phyloP scores from a whole-genome alignment of 1,140 invertebrate species.

The Nebria ingens region DNA sequence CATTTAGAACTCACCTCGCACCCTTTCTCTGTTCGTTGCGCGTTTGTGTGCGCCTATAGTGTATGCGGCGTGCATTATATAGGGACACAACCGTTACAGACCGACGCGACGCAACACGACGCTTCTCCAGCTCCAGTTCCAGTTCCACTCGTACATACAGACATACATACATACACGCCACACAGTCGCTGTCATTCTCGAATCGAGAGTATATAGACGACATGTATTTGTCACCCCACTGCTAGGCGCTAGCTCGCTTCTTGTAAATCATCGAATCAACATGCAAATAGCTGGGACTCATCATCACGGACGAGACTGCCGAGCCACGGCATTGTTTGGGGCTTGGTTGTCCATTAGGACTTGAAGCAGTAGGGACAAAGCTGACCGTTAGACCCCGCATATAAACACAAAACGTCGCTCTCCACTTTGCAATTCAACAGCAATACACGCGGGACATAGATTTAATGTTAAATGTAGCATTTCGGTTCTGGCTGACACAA shows the following conservation, averaged over 20 bases:
- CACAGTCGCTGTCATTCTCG: no score
- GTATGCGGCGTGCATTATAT: no score
- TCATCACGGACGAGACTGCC: not conserved
- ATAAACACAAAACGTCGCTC: conserved; percentile 1
- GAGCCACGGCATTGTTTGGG: not conserved
- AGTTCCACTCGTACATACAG: not conserved
- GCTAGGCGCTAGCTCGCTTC: not conserved
- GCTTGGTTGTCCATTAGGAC: not conserved
- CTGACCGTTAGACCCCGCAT: conserved; percentile 3
- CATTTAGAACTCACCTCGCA: not conserved
- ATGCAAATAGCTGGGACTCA: conserved; percentile 6
- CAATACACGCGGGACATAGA: not conserved
- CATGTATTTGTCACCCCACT: not conserved
- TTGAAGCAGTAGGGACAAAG: not conserved
- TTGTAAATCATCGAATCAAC: conserved; percentile 8
- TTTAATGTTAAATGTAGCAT: conserved; percentile 6
- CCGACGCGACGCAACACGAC: no score
- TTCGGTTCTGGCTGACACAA: not conserved
- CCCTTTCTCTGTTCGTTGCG: not conserved
- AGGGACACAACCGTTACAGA: no score
- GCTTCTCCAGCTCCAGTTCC: no score
- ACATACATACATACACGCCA: not conserved
- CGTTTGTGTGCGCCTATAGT: not conserved
- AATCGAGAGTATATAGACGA: no score
- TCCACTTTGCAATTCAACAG: not conserved